These are phyloP conservation scores for Synaphobranchus kaupii DNA, from an alignment of 2,797 vertebrate genomes.

Conservation along the genomic window DNA sequence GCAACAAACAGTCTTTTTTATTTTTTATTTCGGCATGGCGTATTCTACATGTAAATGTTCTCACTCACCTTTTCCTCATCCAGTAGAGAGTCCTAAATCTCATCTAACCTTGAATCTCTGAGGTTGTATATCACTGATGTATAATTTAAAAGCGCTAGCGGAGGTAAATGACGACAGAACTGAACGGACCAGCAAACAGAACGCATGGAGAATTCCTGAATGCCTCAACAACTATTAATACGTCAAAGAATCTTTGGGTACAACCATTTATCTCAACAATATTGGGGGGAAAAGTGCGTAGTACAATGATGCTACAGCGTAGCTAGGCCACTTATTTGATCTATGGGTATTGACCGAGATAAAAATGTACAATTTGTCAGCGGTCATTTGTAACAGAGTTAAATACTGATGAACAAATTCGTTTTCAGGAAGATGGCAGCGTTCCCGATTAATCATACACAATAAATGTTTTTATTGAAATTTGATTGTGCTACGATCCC, in stretches of 20 bases:
- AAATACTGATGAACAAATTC: not conserved
- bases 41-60: conserved; percentile 78
- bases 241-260: not conserved
- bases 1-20: not conserved
- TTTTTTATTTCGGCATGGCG: conserved; percentile 67
- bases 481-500: not conserved
- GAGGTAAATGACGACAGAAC: conserved; percentile 46
- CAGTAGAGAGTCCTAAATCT: conserved; percentile 78
- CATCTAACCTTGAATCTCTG: conserved; percentile 69
- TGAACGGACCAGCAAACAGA: not conserved
- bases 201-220: not conserved
- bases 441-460: not conserved
- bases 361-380: not conserved
- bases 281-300: not conserved
- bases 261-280: not conserved
- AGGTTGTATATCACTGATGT: conserved; percentile 68
- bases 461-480: not conserved
- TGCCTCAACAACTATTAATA: not conserved
- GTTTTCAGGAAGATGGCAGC: not conserved
- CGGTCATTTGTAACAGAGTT: not conserved
- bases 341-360: not conserved
- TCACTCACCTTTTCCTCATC: conserved; percentile 75
- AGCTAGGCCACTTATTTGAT: not conserved
- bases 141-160: conserved; percentile 68
- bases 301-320: not conserved